Percentiles rank a stretch among this genome's conserved stretches.
phyloP scores from a whole-genome alignment of 2,797 vertebrate species.

The Microctenopoma steveboyesi region DNA sequence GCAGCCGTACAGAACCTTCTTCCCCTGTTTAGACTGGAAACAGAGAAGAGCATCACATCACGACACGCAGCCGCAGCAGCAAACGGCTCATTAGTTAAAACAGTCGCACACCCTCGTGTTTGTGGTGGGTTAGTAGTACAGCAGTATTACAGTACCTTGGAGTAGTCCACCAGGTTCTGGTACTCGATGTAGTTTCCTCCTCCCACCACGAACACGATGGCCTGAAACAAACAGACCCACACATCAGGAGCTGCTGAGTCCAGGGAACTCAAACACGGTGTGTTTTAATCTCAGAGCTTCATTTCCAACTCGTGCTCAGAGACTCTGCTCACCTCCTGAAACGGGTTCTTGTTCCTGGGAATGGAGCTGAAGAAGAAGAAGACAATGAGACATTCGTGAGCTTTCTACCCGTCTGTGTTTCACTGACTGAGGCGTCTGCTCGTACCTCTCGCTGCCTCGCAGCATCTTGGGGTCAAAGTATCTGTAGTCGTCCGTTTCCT shows the following conservation, averaged over 20 bases:
- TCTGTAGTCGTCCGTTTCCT: conserved; percentile 98
- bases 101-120: no score
- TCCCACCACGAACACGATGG: conserved; percentile 96
- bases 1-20: conserved; percentile 96
- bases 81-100: no score
- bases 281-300: no score
- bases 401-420: neutral
- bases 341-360: conserved; percentile 98
- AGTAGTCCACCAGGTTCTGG: conserved; percentile 96
- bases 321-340: conserved; percentile 90
- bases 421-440: neutral
- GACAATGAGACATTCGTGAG: conserved; percentile 12
- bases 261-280: no score
- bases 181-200: conserved; percentile 99
- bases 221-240: conserved; percentile 77
- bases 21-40: conserved; percentile 90
- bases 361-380: conserved; percentile 85
- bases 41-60: neutral
- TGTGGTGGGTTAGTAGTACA: no score
- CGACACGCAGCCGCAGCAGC: no score
- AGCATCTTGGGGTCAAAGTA: conserved; percentile 99
- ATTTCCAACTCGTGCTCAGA: neutral
- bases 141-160: conserved; percentile 85
- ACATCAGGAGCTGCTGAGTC: neutral
- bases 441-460: conserved; percentile 94